A percentile compares a stretch with the other conserved stretches of the same genome.
These are phyloP conservation scores for Dendrolimus punctatus DNA, from an alignment of 1,140 invertebrate genomes.

Conservation along the genomic window DNA sequence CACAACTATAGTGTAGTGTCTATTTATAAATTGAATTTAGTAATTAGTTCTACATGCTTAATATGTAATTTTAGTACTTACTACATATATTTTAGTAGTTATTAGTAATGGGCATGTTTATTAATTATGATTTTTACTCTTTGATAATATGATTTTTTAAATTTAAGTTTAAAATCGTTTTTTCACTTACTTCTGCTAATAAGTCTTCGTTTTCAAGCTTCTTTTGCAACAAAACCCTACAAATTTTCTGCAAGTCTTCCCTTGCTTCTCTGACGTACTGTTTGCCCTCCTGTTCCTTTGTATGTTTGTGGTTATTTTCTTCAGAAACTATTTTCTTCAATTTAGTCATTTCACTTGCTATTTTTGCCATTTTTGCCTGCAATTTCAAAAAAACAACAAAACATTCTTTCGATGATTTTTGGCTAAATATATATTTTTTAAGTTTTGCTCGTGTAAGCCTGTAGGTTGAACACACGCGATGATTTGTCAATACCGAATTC, in stretches of 20 bases:
- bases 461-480: no score
- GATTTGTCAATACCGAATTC: no score
- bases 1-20: no score
- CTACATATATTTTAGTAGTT: no score
- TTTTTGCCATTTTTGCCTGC: constrained; percentile 29
- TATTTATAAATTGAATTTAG: no score
- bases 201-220: constrained; percentile 52
- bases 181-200: constrained; percentile 33
- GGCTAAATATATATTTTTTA: background rate
- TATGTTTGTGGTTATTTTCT: constrained; percentile 26
- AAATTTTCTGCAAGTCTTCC: constrained; percentile 45
- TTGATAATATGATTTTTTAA: background rate
- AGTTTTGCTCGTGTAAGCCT: no score
- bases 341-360: constrained; percentile 21
- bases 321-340: constrained; percentile 26
- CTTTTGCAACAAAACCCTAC: constrained; percentile 40
- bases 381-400: constrained; percentile 8
- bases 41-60: no score
- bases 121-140: background rate
- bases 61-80: no score
- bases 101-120: no score
- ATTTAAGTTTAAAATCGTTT: constrained; percentile 1
- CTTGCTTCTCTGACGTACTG: constrained; percentile 43
- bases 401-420: constrained; percentile 5
- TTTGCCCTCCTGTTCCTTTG: constrained; percentile 39